phyloP scores from a whole-genome alignment of 2,888 invertebrate species.

The Acanthosepion lycidas region DNA sequence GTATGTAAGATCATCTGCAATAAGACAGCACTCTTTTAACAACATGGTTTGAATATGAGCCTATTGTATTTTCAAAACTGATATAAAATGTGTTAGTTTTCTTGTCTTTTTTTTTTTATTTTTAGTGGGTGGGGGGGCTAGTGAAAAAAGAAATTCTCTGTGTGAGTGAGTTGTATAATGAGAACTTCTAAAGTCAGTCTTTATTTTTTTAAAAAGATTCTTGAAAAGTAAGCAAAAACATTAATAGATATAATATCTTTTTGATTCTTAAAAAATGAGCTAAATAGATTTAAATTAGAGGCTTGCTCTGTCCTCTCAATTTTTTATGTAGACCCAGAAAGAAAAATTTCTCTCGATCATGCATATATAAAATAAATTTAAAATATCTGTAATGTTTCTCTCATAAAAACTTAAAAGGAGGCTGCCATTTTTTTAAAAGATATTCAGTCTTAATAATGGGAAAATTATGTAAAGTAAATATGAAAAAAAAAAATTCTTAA shows the following conservation, averaged over 20 bases:
- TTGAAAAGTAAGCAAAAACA: neutral
- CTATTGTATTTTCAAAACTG: neutral
- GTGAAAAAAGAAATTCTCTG: neutral
- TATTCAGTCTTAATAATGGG: neutral
- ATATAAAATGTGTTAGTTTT: neutral
- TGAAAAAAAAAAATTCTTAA: neutral
- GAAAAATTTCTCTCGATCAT: neutral
- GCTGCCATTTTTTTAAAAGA: neutral
- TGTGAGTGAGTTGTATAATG: neutral
- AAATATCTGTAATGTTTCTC: neutral
- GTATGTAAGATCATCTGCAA: neutral
- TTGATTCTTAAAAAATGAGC: slow-evolving; percentile 13
- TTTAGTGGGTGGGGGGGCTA: too few relatives aligned
- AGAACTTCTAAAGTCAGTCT: neutral
- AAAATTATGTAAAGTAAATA: neutral
- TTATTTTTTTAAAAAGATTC: neutral
- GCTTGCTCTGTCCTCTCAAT: neutral
- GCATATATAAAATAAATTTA: neutral
- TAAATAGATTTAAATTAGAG: slow-evolving; percentile 1
- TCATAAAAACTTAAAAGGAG: neutral
- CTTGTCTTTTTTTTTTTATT: neutral
- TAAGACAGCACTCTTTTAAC: neutral
- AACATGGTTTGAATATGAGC: neutral
- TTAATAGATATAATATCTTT: neutral
- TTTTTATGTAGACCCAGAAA: neutral